phyloP scores from a whole-genome alignment of 2,888 invertebrate species.

The Drosophila emarginata region DNA sequence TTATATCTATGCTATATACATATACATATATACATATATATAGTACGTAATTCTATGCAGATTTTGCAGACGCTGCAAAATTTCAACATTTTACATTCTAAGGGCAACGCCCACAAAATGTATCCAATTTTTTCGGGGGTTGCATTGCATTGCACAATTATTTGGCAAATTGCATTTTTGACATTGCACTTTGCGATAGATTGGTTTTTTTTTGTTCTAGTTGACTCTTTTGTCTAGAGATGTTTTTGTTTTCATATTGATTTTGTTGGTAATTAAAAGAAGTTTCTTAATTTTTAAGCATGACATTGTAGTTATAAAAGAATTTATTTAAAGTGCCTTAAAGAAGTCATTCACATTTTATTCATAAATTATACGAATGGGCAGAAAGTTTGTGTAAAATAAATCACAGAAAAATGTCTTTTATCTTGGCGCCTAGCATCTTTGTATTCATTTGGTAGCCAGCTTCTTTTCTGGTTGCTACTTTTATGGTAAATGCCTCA shows the following conservation, averaged over 20 bases:
- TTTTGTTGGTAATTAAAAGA: not conserved
- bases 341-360: no score
- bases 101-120: constrained; percentile 68
- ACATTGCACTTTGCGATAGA: constrained; percentile 47
- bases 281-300: constrained; percentile 7
- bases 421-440: constrained; percentile 68
- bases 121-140: constrained; percentile 33
- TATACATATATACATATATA: not conserved
- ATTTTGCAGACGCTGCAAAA: constrained; percentile 75
- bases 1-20: not conserved
- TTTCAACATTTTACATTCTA: constrained; percentile 29
- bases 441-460: constrained; percentile 27
- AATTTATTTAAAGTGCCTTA: no score
- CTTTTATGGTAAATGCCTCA: constrained; percentile 40
- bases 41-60: constrained; percentile 63
- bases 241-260: not conserved
- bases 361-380: not conserved
- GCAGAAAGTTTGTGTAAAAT: constrained; percentile 45
- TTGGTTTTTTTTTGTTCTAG: constrained; percentile 2
- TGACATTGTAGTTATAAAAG: not conserved
- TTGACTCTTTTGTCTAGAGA: not conserved
- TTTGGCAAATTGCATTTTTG: constrained; percentile 62
- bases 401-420: constrained; percentile 75
- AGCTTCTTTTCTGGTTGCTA: constrained; percentile 32
- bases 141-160: constrained; percentile 43